Evolutionary conservation across 2,888 invertebrate species (phyloP).

Genomic region (Caenorhabditis afra): DNA sequence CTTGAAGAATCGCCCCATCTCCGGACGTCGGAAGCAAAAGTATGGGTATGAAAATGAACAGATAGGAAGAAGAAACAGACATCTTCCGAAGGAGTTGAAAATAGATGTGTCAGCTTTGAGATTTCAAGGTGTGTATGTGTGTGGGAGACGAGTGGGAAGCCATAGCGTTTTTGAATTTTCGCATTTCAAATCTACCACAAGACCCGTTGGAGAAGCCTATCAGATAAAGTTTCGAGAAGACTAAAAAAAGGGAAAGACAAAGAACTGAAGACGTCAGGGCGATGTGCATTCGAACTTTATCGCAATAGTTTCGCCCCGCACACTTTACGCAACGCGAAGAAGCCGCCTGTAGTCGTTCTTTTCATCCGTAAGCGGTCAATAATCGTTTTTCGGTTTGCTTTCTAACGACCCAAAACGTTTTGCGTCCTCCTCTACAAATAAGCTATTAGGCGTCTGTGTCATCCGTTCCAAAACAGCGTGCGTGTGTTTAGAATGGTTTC

Average conservation of each 20-base stretch:
- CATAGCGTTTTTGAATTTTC: constrained; percentile 14
- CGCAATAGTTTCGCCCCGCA: too few relatives aligned
- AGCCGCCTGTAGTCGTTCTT: neutral
- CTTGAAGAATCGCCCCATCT: constrained; percentile 43
- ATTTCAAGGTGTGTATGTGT: constrained; percentile 1
- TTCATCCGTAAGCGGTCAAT: constrained; percentile 27
- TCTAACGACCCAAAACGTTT: constrained; percentile 1
- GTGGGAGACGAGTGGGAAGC: neutral
- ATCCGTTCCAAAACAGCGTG: constrained; percentile 32
- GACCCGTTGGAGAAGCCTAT: neutral
- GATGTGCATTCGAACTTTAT: neutral
- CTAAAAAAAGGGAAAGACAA: neutral
- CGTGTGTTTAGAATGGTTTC: constrained; percentile 29
- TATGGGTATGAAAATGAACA: constrained; percentile 15
- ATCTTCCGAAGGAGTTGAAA: neutral
- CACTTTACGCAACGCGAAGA: too few relatives aligned
- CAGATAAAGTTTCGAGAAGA: neutral
- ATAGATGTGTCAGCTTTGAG: neutral
- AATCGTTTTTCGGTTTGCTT: constrained; percentile 21
- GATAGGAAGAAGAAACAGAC: neutral
- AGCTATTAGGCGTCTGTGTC: constrained; percentile 24
- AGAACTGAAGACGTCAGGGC: neutral
- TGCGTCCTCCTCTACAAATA: constrained; percentile 20
- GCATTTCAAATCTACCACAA: neutral
- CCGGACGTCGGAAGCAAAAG: constrained; percentile 14